phyloP scores from a whole-genome alignment of 2,888 invertebrate species.

The Pyralis farinalis region DNA sequence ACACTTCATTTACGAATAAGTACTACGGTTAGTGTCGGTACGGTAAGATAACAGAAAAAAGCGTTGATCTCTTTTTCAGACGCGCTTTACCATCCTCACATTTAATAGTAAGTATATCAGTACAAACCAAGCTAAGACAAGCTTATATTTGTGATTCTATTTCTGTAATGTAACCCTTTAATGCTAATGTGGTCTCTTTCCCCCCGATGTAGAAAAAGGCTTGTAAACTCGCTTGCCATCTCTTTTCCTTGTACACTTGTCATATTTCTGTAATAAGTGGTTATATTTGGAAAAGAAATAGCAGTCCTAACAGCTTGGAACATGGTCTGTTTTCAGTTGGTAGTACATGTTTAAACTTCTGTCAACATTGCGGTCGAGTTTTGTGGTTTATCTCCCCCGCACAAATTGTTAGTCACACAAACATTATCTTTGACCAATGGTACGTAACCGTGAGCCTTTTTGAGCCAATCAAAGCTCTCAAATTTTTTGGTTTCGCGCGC shows the following conservation, averaged over 20 bases:
- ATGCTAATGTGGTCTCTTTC: constrained; percentile 32
- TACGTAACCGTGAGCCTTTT: constrained; percentile 57
- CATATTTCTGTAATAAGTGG: constrained; percentile 29
- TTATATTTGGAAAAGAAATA: constrained; percentile 12
- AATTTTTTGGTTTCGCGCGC: constrained; percentile 49
- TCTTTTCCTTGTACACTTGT: constrained; percentile 44
- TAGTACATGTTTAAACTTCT: constrained; percentile 31
- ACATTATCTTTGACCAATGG: constrained; percentile 80
- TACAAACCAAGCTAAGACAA: constrained; percentile 12
- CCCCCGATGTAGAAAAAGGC: constrained; percentile 36
- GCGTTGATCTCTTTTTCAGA: too few relatives aligned
- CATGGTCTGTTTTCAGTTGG: constrained; percentile 33
- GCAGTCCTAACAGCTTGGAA: constrained; percentile 13
- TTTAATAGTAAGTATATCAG: too few relatives aligned
- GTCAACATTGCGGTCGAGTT: constrained; percentile 71
- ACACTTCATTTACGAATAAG: background rate
- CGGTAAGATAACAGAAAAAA: background rate
- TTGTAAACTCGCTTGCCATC: constrained; percentile 37
- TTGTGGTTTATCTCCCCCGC: constrained; percentile 70
- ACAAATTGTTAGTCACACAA: constrained; percentile 67
- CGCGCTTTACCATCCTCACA: too few relatives aligned
- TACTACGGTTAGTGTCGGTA: background rate
- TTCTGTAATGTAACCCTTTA: constrained; percentile 31
- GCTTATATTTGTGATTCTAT: constrained; percentile 15
- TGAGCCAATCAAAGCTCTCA: constrained; percentile 62